Percentiles rank a stretch among this genome's conserved stretches.
Evolutionary conservation across 2,797 vertebrate genomes (phyloP).

Genomic region (Lacerta bilineata): DNA sequence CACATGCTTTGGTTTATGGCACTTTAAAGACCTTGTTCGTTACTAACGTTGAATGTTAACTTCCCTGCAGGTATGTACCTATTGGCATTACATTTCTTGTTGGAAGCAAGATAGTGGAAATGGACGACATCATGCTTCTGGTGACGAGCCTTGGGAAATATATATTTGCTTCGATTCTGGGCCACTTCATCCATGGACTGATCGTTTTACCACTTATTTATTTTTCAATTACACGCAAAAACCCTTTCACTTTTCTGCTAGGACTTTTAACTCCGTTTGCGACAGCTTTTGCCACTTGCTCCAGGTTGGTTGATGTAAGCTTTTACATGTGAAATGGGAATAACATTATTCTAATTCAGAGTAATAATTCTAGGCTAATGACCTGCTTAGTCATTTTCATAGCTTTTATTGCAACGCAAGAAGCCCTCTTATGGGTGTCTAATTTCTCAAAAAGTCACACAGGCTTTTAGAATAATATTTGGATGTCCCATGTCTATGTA

Average conservation of each 20-base stretch:
- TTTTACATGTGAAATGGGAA: slow-evolving; percentile 24
- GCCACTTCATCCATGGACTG: slow-evolving; percentile 94
- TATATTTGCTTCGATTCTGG: slow-evolving; percentile 95
- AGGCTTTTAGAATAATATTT: neutral
- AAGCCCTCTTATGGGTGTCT: neutral
- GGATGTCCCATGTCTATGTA: too few relatives aligned
- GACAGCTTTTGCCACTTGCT: slow-evolving; percentile 97
- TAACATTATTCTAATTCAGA: neutral
- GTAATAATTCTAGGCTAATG: neutral
- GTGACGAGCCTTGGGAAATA: slow-evolving; percentile 98
- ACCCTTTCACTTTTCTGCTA: slow-evolving; percentile 93
- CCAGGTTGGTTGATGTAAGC: slow-evolving; percentile 83
- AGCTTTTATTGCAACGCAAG: neutral
- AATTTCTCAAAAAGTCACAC: neutral
- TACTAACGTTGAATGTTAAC: neutral
- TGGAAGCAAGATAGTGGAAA: slow-evolving; percentile 98
- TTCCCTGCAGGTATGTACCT: slow-evolving; percentile 91
- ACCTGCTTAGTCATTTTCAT: neutral
- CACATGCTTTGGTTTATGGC: neutral
- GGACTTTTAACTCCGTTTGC: slow-evolving; percentile 95
- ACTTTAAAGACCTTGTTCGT: slow-evolving; percentile 16
- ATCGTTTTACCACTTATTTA: slow-evolving; percentile 95
- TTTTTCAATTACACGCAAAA: slow-evolving; percentile 92
- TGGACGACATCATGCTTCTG: slow-evolving; percentile 92
- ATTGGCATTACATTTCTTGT: slow-evolving; percentile 98